Base-by-base conservation (phyloP, 2,113 vertebrate species). In the Meleagris gallopavo region DNA sequence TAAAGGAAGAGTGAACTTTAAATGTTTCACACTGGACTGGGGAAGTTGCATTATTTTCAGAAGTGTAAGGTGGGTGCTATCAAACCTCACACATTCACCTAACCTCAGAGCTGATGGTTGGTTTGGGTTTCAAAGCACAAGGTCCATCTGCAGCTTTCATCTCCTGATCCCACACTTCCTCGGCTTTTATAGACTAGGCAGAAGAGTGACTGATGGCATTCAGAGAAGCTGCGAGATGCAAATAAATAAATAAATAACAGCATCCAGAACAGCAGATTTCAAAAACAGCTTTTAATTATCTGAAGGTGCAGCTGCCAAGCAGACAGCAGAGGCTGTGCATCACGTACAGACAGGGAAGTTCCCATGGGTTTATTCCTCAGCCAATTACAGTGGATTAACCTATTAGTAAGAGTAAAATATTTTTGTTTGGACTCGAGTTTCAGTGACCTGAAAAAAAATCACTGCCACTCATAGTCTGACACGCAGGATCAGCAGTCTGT, bases 281-380 rank as follows among this genome's bases (percentile, higher is more conserved):
- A 88, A 88, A 78, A 77, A 6, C 69, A 93, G 52, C 30, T 95
- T 95, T 95, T 95, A 95, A 95, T 96, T 88, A 94, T 90, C 46
- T 78, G 48, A 32, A 93, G 65, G 76, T 77, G 34, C 2, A 3
- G 76, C 11, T 94, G 72, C 87, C 94, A 95, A 95, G 58, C 3
- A 89, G 86, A 71, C 60, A 89, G 91, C 57, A 94, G 67, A 86
- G 45, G 43, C 45, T 84, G 52, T 81, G 73, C 73, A 88, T 34
- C 89, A 52, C 76, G 61, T 8, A 69, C 36, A 46, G 83, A 75
- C 10, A 13, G 83, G 83, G 86, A 88, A 90, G 91, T 83, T 72
- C 91, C 91, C 88, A 66, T 30, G 62, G 92, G 89, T 94, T 94
- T 94, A 83, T 69, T 94, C 86, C 91, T 88, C 71, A 88, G 71